Base-by-base conservation (phyloP, 2,797 vertebrate genomes). In the Cossypha niveicapilla region DNA sequence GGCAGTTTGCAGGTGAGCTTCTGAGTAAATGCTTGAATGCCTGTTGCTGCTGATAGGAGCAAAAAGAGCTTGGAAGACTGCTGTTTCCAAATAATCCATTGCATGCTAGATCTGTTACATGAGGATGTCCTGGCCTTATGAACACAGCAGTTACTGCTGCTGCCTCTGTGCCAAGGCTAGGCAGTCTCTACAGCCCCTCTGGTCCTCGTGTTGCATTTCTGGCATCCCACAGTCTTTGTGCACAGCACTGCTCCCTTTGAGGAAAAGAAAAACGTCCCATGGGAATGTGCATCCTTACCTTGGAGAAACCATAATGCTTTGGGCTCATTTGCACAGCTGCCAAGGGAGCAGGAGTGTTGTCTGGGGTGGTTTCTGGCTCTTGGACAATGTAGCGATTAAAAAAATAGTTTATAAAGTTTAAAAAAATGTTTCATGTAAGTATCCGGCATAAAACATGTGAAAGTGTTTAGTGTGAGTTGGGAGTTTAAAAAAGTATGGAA, bases 361-460 rank as follows among this genome's bases (percentile, higher is more conserved):
- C 62, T 75, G 15, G 41, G 42, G n/a, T 56, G 48, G 15, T 66
- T 83, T 85, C 71, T 87, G 63, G 51, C 58, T 93, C 60, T 72
- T 68, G 50, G 63, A 79, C 50, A 82, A 48, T 19, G 35, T 21
- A 79, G n/a, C 32, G 88, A 84, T 90, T 50, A 2, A 47, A 63
- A 75, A 60, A n/a, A 58, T 37, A 8, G 11, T 51, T 86, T 54
- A 24, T 58, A 25, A 86, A 37, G 32, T 83, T 90, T 54, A 30
- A 48, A 81, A 70, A 66, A 70, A 23, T 16, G 30, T 80, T 94
- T 78, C 4, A 5, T 65, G 10, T 79, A 44, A 67, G 50, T 44
- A 67, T 68, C 32, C 93, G 86, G 68, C 77, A 65, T 85, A 87
- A 82, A 94, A 89, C 42, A 88, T 76, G 74, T 85, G 84, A 80